Conservation (phyloP, 2,797 vertebrate species). For the Poeciliopsis infans region DNA sequence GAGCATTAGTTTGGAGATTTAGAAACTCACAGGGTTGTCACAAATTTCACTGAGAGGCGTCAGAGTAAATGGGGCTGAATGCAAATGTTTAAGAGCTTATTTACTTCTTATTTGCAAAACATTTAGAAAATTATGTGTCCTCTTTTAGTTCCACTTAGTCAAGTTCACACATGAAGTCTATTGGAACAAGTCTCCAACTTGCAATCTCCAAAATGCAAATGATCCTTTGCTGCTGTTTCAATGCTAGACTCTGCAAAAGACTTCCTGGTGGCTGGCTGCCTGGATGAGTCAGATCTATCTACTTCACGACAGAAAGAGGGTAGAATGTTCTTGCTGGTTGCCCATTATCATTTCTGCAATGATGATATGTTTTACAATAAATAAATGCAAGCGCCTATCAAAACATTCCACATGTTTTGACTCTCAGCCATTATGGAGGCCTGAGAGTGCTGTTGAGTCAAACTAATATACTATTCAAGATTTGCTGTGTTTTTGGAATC, state of each 20-base stretch:
- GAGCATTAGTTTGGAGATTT: neutral
- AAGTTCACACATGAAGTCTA: neutral
- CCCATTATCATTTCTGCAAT: neutral
- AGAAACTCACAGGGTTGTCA: neutral
- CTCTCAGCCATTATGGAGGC: neutral
- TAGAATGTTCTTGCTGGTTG: neutral
- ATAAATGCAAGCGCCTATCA: neutral
- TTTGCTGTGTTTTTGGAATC: neutral
- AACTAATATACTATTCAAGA: neutral
- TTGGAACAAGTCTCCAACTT: neutral
- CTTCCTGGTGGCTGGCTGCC: neutral
- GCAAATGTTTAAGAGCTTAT: neutral
- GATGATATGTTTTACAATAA: neutral
- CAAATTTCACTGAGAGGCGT: neutral
- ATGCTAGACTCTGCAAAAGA: neutral
- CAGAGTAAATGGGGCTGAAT: neutral
- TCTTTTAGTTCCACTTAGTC: neutral
- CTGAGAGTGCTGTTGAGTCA: neutral
- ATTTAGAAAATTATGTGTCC: neutral
- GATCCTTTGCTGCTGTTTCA: neutral
- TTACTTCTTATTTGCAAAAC: neutral
- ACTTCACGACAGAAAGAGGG: neutral
- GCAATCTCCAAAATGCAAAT: neutral
- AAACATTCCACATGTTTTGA: neutral
- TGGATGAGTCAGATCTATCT: neutral